Evolutionary conservation across 2,888 invertebrate species (phyloP).

Genomic region (Anarsia innoxiella): DNA sequence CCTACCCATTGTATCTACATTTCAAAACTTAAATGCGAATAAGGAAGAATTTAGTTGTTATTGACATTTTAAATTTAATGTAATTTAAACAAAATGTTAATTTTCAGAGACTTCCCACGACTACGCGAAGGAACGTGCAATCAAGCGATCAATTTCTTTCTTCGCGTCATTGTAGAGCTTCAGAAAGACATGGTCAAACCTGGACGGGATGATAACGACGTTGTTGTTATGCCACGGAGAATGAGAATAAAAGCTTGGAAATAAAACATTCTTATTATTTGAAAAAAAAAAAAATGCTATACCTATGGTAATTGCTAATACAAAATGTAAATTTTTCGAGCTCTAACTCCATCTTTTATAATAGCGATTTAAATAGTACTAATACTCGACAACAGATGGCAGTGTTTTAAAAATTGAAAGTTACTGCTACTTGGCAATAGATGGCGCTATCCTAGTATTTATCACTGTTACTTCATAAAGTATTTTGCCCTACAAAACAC

Average conservation of each 20-base stretch:
- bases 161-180: constrained; percentile 62
- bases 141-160: constrained; percentile 70
- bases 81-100: too few species aligned
- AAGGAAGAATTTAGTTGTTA: too few species aligned
- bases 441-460: constrained; percentile 3
- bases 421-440: background rate
- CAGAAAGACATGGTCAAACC: constrained; percentile 63
- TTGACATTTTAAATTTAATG: too few species aligned
- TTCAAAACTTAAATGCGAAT: too few species aligned
- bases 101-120: constrained; percentile 49
- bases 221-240: constrained; percentile 43
- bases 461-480: constrained; percentile 4
- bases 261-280: constrained; percentile 28
- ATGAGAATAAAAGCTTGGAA: constrained; percentile 65
- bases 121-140: constrained; percentile 74
- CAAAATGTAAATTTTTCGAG: too few species aligned
- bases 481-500: constrained; percentile 10
- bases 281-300: too few species aligned
- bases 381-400: constrained; percentile 11
- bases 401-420: background rate
- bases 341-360: too few species aligned
- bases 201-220: constrained; percentile 53
- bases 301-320: too few species aligned
- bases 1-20: too few species aligned
- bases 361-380: too few species aligned